Base-by-base conservation (phyloP, 2,888 invertebrate species). In the Eilema sororculum region DNA sequence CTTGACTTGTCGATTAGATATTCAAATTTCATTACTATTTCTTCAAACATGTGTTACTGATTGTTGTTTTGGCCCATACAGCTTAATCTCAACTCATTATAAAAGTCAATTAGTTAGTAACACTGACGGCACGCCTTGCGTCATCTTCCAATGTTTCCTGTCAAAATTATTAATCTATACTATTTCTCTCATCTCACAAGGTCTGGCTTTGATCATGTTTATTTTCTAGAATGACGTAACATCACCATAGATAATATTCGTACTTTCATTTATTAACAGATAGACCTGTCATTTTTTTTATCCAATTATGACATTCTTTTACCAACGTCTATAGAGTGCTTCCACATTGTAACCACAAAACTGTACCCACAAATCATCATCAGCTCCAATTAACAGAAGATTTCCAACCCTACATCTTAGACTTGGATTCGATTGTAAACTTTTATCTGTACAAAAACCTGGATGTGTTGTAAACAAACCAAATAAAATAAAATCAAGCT, bases 101-200 rank as follows among this genome's bases (percentile, higher is more conserved):
- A 71, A 76, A 79, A 80, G 70, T 76, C 72, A 76, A 82, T 82
- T 70, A 74, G 72, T 71, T 67, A 58, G 24, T 73, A 67, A 64
- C 71, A 71, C 63, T 60, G 75, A 74, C 75, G 71, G 59, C 69
- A 71, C 41, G 65, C 68, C 57, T 82, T 78, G 72, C 79, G 74
- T 78, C 82, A 78, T 74, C 74, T 75, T 74, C 75, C 67, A 71
- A 75, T 75, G 73, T 71, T 75, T 69, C 68, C 73, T 82, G 83
- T 82, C 81, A 82, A 77, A 78, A 76, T 83, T 81, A 82, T 82
- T 81, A 82, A 82, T 82, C 78, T 82, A 57, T 72, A 72, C 79
- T 64, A 82, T 83, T 82, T 82, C 72, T 82, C 81, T 78, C 60
- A 67, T 77, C 66, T 67, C 69, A 65, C 74, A 73, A 74, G 66